Evolutionary conservation across 35 echinoderm and acorn worm species (phyloP).

Genomic region (Heliocidaris erythrogramma): DNA sequence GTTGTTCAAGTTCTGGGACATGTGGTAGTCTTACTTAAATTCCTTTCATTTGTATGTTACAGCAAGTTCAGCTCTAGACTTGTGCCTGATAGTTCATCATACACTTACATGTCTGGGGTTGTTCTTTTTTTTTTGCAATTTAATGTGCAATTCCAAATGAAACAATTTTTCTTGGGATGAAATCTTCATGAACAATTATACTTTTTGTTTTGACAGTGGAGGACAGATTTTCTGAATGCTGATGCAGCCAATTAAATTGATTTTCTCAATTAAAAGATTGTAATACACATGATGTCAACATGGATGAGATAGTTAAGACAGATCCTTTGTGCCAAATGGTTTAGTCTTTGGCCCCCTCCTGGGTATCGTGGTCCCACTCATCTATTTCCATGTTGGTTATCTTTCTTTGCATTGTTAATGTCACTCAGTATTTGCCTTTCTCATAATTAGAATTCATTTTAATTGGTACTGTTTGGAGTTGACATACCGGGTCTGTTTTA

Average conservation of each 20-base stretch:
- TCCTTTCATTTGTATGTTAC: too few species aligned
- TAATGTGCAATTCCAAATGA: too few species aligned
- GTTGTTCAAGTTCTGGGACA: too few species aligned
- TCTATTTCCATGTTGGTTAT: neutral
- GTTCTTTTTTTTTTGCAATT: too few species aligned
- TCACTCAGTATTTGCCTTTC: neutral
- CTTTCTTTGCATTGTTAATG: neutral
- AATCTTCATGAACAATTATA: neutral
- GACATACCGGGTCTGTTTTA: neutral
- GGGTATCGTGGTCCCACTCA: neutral
- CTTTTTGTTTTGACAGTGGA: neutral
- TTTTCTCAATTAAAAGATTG: neutral
- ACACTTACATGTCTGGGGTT: too few species aligned
- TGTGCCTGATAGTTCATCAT: too few species aligned
- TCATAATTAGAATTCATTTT: neutral
- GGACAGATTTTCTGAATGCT: slow-evolving; percentile 3
- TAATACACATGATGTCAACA: neutral
- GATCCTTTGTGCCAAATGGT: neutral
- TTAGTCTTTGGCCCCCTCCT: neutral
- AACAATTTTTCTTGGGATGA: neutral
- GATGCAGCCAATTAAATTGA: neutral
- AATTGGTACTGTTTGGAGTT: neutral
- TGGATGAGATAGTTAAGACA: neutral
- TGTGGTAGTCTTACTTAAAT: too few species aligned
- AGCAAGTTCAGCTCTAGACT: too few species aligned